phyloP scores from a whole-genome alignment of 1,140 invertebrate species.

The Matsumurasca onukii region DNA sequence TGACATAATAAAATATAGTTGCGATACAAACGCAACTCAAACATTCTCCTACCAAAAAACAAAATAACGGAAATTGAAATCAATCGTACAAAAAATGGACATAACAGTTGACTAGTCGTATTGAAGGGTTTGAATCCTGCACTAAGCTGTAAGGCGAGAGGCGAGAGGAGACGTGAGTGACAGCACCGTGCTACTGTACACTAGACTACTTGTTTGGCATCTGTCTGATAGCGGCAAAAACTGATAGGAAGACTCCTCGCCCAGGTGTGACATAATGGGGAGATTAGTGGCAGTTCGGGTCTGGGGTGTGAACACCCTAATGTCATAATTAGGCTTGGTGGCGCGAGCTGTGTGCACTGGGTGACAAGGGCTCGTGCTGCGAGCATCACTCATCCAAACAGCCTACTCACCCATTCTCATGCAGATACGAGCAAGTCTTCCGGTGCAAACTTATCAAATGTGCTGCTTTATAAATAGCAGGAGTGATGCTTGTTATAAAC shows the following conservation, averaged over 20 bases:
- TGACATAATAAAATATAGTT: too few relatives aligned
- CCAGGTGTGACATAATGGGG: conserved; percentile 23
- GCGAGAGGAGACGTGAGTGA: not conserved
- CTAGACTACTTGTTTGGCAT: conserved; percentile 15
- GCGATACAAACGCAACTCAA: too few relatives aligned
- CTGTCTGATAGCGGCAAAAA: conserved; percentile 7
- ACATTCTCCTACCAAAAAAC: not conserved
- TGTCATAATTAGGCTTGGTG: conserved; percentile 19
- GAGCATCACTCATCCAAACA: not conserved
- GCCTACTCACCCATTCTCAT: too few relatives aligned
- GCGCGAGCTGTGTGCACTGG: not conserved
- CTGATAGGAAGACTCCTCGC: conserved; percentile 14
- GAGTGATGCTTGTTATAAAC: too few relatives aligned
- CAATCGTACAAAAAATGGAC: not conserved
- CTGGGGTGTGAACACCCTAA: not conserved
- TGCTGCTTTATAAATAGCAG: too few relatives aligned
- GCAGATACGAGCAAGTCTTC: too few relatives aligned
- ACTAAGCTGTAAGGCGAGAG: too few relatives aligned
- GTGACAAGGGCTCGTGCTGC: not conserved
- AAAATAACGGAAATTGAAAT: conserved; percentile 7
- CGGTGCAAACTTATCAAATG: too few relatives aligned
- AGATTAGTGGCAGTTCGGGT: conserved; percentile 17
- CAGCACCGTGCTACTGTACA: too few relatives aligned
- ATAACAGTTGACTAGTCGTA: too few relatives aligned
- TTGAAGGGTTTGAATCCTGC: conserved; percentile 3